These are phyloP conservation scores for Lemur catta DNA, from an alignment of 2,797 vertebrate genomes.

Conservation along the genomic window DNA sequence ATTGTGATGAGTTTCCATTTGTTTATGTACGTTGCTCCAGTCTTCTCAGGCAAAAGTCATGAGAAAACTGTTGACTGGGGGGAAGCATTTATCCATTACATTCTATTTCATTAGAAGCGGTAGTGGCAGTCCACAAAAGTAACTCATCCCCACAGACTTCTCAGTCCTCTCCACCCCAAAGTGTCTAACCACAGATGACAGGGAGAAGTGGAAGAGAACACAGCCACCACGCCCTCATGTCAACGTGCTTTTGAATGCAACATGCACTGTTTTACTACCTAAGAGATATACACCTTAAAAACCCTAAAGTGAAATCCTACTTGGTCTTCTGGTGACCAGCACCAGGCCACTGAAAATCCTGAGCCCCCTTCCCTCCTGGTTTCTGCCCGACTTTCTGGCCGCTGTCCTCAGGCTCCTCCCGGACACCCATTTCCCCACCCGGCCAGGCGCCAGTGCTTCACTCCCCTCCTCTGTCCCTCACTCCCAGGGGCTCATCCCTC, in stretches of 20 bases:
- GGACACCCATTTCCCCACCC: background rate
- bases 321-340: background rate
- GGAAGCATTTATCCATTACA: background rate
- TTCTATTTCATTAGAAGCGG: background rate
- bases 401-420: background rate
- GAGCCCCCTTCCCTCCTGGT: too few relatives aligned
- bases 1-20: constrained; percentile 89
- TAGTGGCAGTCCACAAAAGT: background rate
- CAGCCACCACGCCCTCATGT: background rate
- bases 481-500: too few relatives aligned
- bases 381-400: background rate
- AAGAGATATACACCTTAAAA: constrained; percentile 6
- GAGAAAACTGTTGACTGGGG: constrained; percentile 4
- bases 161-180: background rate
- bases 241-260: background rate
- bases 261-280: background rate
- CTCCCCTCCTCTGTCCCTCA: background rate
- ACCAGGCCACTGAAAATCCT: background rate
- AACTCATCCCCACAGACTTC: background rate
- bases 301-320: background rate
- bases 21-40: constrained; percentile 84
- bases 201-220: background rate
- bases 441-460: background rate
- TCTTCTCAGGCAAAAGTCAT: constrained; percentile 70
- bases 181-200: background rate